phyloP scores from a whole-genome alignment of 2,113 vertebrate species.

The Haliaeetus leucogaster region DNA sequence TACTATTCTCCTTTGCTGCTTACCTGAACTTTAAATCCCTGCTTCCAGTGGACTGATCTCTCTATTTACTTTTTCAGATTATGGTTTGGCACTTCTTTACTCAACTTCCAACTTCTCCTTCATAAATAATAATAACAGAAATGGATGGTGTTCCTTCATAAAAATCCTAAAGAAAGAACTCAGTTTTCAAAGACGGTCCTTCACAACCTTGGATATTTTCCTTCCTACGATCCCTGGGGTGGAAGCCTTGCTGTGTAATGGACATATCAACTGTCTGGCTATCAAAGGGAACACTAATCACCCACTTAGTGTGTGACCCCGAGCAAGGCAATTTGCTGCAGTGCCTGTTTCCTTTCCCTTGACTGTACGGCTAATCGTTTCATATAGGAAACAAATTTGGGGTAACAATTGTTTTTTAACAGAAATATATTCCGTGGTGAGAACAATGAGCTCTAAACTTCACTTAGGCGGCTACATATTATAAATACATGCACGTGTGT shows the following conservation, averaged over 20 bases:
- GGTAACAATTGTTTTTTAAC: not conserved
- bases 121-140: not conserved
- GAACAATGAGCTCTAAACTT: not conserved
- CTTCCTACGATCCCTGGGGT: not conserved
- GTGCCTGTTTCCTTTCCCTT: not conserved
- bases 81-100: not conserved
- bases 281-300: not conserved
- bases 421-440: not conserved
- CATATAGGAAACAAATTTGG: not conserved
- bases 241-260: not conserved
- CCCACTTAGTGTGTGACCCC: not conserved
- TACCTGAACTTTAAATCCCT: not conserved
- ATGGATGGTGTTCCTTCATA: not conserved
- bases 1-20: not conserved
- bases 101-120: not conserved
- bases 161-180: not conserved
- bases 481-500: not conserved
- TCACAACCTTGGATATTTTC: not conserved
- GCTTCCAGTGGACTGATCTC: not conserved
- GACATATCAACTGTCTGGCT: not conserved
- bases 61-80: not conserved
- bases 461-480: accelerated
- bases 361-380: not conserved
- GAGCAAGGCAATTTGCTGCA: not conserved
- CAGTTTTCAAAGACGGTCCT: not conserved